Evolutionary conservation across 2,888 invertebrate species (phyloP), one percentile per base, ranked within the genome.

Genomic region (Atherix ibis): DNA sequence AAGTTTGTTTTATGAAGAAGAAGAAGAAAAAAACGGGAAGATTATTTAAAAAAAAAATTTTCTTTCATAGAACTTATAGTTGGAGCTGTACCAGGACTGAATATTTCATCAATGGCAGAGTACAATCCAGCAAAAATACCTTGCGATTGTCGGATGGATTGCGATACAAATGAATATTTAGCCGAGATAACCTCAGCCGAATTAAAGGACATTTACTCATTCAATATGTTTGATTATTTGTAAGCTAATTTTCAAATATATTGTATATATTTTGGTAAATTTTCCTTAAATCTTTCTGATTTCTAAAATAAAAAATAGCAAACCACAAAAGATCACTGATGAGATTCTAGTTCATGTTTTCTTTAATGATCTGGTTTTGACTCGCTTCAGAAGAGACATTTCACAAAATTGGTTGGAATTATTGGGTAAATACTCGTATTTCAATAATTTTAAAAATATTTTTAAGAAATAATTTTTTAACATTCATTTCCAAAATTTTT

Each of bases 341-440:
- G 65, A 67, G 28, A 72, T 73, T 8, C 46, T 75, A 6, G 44
- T 78, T 18, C 71, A 74, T 46, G 65, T 78, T 18, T 79, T 69
- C 51, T 76, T 72, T 49, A 71, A 68, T 43, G 74, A 76, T 48
- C 53, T 77, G 37, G 71, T 76, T 40, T 72, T 73, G 4, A 73
- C 71, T 5, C 66, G 71, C 44, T 77, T 71, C 49, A 66, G 76
- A 31, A 70, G 69, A 32, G 73, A 75, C 47, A 68, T 73, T 36
- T 70, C 70, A 52, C 70, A 73, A 44, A 74, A 71, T 48, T 79
- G 78, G 78, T 69, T 75, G 41, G 73, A 73, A 42, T 58, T 76
- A 44, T 63, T 77, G 38, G 77, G 79, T 78, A 54, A 46, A 17
- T 29, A 12, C 18, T 27, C 4, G n/a, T n/a, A n/a, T n/a, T n/a